phyloP scores from a whole-genome alignment of 2,888 invertebrate species.

The Limnephilus lunatus region DNA sequence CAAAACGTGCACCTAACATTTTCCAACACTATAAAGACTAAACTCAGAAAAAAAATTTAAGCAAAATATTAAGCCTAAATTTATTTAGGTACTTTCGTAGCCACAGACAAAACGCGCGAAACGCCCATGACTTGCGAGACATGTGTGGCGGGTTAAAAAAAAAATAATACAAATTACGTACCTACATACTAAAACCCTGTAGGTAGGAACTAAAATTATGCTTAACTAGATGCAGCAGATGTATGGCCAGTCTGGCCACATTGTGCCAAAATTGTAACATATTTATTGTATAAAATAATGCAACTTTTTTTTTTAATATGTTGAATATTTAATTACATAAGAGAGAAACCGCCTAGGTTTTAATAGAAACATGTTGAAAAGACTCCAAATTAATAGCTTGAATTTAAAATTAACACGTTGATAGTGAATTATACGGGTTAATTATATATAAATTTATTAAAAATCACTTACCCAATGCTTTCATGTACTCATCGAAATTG shows the following conservation, averaged over 20 bases:
- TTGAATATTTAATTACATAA: not conserved
- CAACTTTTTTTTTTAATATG: not conserved
- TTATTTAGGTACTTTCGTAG: not conserved
- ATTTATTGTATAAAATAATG: not conserved
- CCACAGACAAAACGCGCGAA: not conserved
- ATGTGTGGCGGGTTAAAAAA: not conserved
- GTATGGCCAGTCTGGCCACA: not conserved
- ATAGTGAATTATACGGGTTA: too few relatives aligned
- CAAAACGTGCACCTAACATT: not conserved
- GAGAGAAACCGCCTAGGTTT: not conserved
- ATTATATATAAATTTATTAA: not conserved
- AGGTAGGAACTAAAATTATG: not conserved
- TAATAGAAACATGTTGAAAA: not conserved
- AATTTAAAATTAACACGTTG: not conserved
- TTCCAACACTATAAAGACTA: not conserved
- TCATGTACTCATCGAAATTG: constrained; percentile 88
- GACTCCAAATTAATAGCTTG: not conserved
- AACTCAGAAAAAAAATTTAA: not conserved
- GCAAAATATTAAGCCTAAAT: too few relatives aligned
- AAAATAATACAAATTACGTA: not conserved
- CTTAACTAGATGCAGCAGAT: not conserved
- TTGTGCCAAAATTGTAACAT: not conserved
- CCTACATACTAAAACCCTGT: not conserved
- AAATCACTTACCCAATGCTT: constrained; percentile 80
- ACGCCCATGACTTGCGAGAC: not conserved